Base-by-base conservation (phyloP, 1,140 invertebrate genomes). In the Aphelinus atriplicis region DNA sequence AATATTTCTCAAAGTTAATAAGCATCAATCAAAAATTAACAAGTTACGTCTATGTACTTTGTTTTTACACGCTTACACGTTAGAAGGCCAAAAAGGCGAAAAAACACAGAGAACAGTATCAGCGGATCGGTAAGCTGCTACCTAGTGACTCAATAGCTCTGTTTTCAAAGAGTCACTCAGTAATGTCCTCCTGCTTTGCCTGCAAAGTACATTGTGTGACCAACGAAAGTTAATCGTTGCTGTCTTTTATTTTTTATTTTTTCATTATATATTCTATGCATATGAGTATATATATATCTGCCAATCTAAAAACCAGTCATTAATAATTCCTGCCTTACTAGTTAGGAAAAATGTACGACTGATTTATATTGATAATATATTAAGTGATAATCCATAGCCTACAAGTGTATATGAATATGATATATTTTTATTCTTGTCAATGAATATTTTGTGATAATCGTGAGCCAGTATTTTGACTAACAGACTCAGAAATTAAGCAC, bases 41-140 rank as follows among this genome's bases (percentile, higher is more conserved):
- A 7, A 51, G 60, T 53, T 66, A 56, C 48, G 58, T 68, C 47
- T 51, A 70, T 75, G 66, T 75, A 53, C 51, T 53, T 53, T 75
- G 77, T 84, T 85, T 84, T 87, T 87, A 84, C 86, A 87, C 84
- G 85, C 85, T 86, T 87, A 81, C 84, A 79, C 83, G 82, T 83
- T 87, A 91, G 90, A 90, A 90, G 85, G 86, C 88, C 87, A 92
- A 90, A 90, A 92, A 91, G 87, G 89, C 89, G 84, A 90, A 91
- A 89, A 92, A 91, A 86, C 88, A 92, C 87, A 93, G 92, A 90
- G 92, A 93, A 87, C 91, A 93, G 84, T 94, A 94, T 89, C 93
- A 94, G 87, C 91, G 94, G 88, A 92, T 94, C 91, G 93, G 93
- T 94, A 94, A 94, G 93, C 84, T 87, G 85, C 86, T 87, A 84